These are phyloP conservation scores for Crypturellus undulatus DNA, from an alignment of 2,113 vertebrate species.

Conservation along the genomic window DNA sequence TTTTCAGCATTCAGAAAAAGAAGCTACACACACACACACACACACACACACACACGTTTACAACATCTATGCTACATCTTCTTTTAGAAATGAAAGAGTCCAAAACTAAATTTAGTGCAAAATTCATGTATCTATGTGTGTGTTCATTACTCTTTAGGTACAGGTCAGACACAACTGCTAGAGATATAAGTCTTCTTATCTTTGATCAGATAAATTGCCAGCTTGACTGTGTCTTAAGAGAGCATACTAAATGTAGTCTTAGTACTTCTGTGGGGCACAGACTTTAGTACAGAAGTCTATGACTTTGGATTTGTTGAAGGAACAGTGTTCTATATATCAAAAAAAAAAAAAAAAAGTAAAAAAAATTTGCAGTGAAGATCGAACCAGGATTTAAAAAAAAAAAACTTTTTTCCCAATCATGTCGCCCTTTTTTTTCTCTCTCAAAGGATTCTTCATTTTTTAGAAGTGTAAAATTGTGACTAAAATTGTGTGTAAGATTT, in stretches of 20 bases:
- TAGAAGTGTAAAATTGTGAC: too few species aligned
- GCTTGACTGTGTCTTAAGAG: not conserved
- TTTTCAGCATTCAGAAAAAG: not conserved
- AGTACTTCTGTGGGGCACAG: not conserved
- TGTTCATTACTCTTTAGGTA: not conserved
- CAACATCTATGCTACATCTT: not conserved
- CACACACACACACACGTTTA: not conserved
- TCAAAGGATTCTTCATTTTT: too few species aligned
- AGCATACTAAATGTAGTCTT: not conserved
- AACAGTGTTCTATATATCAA: not conserved
- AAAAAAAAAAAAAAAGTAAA: not conserved
- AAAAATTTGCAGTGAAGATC: not conserved
- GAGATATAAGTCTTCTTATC: not conserved
- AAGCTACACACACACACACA: not conserved
- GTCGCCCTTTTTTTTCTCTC: too few species aligned
- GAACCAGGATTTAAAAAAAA: too few species aligned
- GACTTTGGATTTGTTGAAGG: not conserved
- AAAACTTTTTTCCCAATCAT: too few species aligned
- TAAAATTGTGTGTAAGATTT: too few species aligned
- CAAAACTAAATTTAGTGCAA: not conserved
- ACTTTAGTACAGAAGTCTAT: not conserved
- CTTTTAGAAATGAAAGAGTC: not conserved
- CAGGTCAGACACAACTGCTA: not conserved
- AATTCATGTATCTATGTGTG: not conserved
- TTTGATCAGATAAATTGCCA: not conserved